These are phyloP conservation scores for Pipistrellus pipistrellus DNA, from an alignment of 2,797 vertebrate genomes.

Conservation along the genomic window DNA sequence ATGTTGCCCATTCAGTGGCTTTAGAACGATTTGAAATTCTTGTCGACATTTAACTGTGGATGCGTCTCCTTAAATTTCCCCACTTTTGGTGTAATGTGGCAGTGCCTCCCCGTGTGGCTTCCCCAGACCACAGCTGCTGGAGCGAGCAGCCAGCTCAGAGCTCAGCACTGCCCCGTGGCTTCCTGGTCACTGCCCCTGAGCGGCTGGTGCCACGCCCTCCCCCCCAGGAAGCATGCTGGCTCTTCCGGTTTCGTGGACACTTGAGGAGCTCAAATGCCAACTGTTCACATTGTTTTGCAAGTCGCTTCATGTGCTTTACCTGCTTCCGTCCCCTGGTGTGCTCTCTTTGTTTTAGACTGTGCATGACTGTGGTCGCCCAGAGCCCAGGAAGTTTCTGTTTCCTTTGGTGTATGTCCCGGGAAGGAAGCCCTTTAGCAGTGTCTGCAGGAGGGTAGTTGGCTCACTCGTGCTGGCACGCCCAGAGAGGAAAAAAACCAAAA, in stretches of 20 bases:
- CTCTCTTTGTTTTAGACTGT: not conserved
- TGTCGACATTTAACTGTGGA: not conserved
- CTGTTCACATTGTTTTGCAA: not conserved
- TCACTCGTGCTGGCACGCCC: not conserved
- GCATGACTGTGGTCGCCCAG: not conserved
- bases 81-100: not conserved
- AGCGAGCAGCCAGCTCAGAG: not conserved
- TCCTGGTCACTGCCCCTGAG: not conserved
- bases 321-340: not conserved
- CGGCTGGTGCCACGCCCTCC: not conserved
- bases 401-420: not conserved
- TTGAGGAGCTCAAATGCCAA: not conserved
- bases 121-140: too few relatives aligned
- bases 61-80: too few relatives aligned
- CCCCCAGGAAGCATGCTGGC: not conserved
- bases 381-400: not conserved
- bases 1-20: not conserved
- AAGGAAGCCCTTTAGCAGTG: not conserved
- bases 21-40: not conserved
- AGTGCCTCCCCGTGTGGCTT: fast-evolving
- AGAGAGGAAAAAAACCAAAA: not conserved
- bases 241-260: not conserved
- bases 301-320: not conserved
- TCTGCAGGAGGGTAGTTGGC: not conserved
- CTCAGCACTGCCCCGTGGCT: not conserved